These are phyloP conservation scores for Drosophila baimaii DNA, from an alignment of 1,140 invertebrate genomes.

Conservation along the genomic window DNA sequence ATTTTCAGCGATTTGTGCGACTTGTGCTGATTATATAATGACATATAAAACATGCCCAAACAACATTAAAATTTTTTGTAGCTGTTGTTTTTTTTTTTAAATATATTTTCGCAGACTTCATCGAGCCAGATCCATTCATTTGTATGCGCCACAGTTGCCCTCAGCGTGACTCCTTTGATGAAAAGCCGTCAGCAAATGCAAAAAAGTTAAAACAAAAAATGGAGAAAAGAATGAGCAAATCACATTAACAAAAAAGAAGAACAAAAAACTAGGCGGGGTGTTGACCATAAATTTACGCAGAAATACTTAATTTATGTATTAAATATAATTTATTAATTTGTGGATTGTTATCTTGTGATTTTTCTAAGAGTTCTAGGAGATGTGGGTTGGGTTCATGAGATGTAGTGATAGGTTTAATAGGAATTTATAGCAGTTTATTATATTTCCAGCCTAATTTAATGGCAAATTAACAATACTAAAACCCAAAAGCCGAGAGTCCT, in stretches of 20 bases:
- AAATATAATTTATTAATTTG: slow-evolving; percentile 49
- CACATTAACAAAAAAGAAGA: slow-evolving; percentile 37
- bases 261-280: slow-evolving; percentile 54
- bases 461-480: not conserved
- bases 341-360: not conserved
- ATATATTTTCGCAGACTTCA: slow-evolving; percentile 46
- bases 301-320: slow-evolving; percentile 21
- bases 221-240: slow-evolving; percentile 32
- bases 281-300: slow-evolving; percentile 63
- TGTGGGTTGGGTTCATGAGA: no score
- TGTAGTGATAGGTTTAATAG: not conserved
- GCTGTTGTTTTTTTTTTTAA: slow-evolving; percentile 38
- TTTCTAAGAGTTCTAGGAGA: slow-evolving; percentile 6
- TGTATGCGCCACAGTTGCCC: slow-evolving; percentile 70
- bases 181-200: slow-evolving; percentile 64
- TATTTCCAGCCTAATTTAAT: not conserved
- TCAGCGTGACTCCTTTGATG: slow-evolving; percentile 74
- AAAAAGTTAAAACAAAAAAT: slow-evolving; percentile 32
- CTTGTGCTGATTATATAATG: slow-evolving; percentile 81
- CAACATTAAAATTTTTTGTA: slow-evolving; percentile 69
- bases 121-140: slow-evolving; percentile 58
- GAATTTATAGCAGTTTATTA: not conserved
- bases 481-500: no score
- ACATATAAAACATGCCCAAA: slow-evolving; percentile 75
- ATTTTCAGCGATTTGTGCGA: slow-evolving; percentile 68